phyloP scores from a whole-genome alignment of 2,113 vertebrate genomes.

The Phycodurus eques region DNA sequence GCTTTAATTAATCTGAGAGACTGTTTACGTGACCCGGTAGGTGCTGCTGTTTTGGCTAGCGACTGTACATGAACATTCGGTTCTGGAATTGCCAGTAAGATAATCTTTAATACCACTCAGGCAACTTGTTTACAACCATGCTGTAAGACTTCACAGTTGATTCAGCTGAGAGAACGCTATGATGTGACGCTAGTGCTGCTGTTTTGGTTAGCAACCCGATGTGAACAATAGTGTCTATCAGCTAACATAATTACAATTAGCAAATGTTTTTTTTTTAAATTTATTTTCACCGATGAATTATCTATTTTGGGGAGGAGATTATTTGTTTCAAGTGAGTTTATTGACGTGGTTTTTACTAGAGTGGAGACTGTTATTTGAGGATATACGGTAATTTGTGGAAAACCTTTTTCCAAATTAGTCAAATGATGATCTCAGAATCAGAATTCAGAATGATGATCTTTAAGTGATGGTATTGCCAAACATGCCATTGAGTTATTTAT shows the following conservation, averaged over 20 bases:
- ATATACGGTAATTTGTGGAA: constrained; percentile 20
- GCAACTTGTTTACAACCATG: too few relatives aligned
- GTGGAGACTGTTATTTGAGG: neutral
- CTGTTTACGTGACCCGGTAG: neutral
- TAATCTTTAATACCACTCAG: too few relatives aligned
- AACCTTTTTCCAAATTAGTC: neutral
- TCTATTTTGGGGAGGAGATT: neutral
- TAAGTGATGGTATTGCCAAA: neutral
- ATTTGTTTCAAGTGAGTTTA: too few relatives aligned
- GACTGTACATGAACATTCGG: neutral
- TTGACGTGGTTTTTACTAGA: neutral
- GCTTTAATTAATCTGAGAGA: neutral
- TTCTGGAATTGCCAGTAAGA: neutral
- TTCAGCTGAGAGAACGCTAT: too few relatives aligned
- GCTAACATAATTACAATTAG: too few relatives aligned
- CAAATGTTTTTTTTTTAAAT: too few relatives aligned
- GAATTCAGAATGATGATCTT: neutral
- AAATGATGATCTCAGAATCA: neutral
- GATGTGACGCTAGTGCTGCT: too few relatives aligned
- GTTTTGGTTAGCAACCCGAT: too few relatives aligned
- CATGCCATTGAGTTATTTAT: neutral
- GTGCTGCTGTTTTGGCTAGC: neutral
- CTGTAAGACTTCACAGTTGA: too few relatives aligned
- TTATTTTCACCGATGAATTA: too few relatives aligned
- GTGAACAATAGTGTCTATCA: too few relatives aligned